Base-by-base conservation (phyloP, 2,797 vertebrate genomes). In the Liparis tanakae region DNA sequence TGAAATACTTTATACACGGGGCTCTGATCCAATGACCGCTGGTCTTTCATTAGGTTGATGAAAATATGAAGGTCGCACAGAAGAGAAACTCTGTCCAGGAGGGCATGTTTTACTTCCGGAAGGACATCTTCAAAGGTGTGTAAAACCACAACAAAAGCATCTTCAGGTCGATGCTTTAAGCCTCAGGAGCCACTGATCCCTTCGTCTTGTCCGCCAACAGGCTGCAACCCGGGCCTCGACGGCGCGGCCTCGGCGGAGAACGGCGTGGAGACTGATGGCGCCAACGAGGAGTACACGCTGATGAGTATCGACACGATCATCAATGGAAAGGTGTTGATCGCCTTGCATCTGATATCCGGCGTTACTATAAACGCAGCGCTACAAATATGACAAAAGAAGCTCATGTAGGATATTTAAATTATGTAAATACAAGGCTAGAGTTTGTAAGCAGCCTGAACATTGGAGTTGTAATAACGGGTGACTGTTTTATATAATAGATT, bases 281-380 rank as follows among this genome's bases (percentile, higher is more conserved):
- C 87, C 0, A 59, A 91, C 0, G 98, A 98, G 80, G 97, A 99
- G 63, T 99, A 96, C 87, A 90, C 87, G 0, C 92, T 98, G 72
- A 99, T 99, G 98, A 98, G 96, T 91, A 97, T 99, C 14, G 96
- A 99, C 90, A 98, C 97, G 0, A 98, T 99, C 91, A 98, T 99
- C 92, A 99, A 98, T 1, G 98, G 98, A 82, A 99, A 99, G 96
- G 98, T 99, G 85, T 57, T 39, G 33, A 15, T 30, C 15, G 14
- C 7, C 17, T 39, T 44, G 13, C 10, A 10, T 30, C 7, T 72
- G 25, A 50, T 13, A 53, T 22, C 51, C 25, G 22, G 12, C 25
- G 22, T 22, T 13, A 22, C 10, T 51, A 10, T 12, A 12, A 20
- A 22, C 20, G 5, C 50, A 51, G 15, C 1, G 3, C 50, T 51